A percentile compares a stretch with the other conserved stretches of the same genome.
Conservation (phyloP, 2,797 vertebrate genomes). For the Prunella strophiata region DNA sequence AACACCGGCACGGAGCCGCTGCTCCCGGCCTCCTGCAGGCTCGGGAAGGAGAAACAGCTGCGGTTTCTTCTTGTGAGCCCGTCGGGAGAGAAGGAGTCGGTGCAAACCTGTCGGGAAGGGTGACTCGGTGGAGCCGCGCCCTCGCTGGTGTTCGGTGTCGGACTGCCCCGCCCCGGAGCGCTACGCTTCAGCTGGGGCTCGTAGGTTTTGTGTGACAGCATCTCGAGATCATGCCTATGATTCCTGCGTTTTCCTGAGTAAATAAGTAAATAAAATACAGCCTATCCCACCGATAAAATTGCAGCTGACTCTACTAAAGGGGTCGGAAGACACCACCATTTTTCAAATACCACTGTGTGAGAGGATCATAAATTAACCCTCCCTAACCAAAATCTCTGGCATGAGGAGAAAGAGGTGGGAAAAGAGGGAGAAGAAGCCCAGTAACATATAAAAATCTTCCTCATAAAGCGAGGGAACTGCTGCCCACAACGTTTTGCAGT, state of each 20-base stretch:
- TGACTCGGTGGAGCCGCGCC: neutral
- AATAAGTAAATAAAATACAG: neutral
- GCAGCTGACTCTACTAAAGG: neutral
- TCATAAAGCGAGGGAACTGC: slow-evolving; percentile 35
- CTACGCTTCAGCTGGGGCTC: rapidly evolving
- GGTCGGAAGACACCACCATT: neutral
- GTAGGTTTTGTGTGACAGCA: neutral
- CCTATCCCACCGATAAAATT: neutral
- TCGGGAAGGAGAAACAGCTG: neutral
- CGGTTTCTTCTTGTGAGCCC: neutral
- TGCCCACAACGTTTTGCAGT: slow-evolving; percentile 55
- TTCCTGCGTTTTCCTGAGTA: neutral
- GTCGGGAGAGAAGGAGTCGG: neutral
- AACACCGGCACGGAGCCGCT: neutral
- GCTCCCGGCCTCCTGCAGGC: rapidly evolving
- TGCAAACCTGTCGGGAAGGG: neutral
- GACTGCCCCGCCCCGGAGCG: neutral
- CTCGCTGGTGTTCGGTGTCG: no score
- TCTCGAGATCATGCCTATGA: rapidly evolving
- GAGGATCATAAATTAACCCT: neutral
- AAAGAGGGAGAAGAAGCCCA: neutral
- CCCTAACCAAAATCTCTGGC: neutral
- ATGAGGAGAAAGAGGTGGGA: neutral
- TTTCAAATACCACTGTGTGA: neutral
- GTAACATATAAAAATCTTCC: neutral